Percentiles rank a stretch among this genome's conserved stretches.
Conservation (phyloP, 2,797 vertebrate genomes). For the Chaenodraco wilsoni region DNA sequence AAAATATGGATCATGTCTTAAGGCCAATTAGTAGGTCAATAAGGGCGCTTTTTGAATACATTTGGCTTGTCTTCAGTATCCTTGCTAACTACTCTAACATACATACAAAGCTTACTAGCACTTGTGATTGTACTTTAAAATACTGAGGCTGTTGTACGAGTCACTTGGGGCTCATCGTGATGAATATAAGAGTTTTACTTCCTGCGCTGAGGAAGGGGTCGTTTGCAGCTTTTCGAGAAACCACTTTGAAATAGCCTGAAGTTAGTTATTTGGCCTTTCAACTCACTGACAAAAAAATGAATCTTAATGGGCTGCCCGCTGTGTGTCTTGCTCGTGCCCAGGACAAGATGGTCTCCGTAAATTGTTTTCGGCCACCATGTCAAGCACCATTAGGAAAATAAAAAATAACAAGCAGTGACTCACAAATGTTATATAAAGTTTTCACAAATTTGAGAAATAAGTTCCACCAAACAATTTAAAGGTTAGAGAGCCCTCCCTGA, state of each 20-base stretch:
- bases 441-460: no score
- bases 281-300: no score
- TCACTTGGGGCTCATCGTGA: neutral
- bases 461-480: no score
- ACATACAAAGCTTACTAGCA: neutral
- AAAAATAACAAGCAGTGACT: no score
- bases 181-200: neutral
- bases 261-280: neutral
- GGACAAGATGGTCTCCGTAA: no score
- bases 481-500: no score
- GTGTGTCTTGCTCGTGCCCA: no score
- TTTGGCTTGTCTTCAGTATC: neutral
- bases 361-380: no score
- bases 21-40: neutral
- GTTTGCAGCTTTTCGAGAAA: neutral
- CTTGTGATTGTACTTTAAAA: neutral
- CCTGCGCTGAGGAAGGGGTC: neutral
- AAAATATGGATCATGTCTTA: neutral
- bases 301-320: no score
- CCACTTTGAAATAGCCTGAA: neutral
- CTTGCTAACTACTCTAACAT: neutral
- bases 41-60: neutral
- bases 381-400: no score
- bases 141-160: no score
- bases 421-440: no score